Base-by-base conservation (phyloP, 2,797 vertebrate genomes). In the Sitta carolinensis region DNA sequence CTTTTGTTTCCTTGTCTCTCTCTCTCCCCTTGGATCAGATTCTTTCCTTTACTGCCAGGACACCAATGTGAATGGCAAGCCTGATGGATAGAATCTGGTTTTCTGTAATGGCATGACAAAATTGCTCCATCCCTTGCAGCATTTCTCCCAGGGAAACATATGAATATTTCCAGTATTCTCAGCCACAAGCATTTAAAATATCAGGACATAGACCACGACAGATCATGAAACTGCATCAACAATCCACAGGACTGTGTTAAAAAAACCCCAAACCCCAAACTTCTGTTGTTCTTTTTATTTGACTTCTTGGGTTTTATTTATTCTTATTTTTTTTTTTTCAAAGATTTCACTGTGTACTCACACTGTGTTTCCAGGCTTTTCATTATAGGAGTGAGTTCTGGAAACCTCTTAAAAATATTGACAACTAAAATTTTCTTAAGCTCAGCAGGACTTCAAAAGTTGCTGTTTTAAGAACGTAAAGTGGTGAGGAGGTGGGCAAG, bases 121-220 rank as follows among this genome's bases (percentile, higher is more conserved):
- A 38, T 29, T 62, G 30, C 43, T 34, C 26, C 26, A 74, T 62
- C n/a, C 12, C 84, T 72, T 76, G 48, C 74, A 73, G 67, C 17
- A 2, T 55, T 87, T 92, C 78, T 87, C 25, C n/a, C 66, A 57
- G 47, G 64, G 57, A 87, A 83, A 57, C 5, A 3, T 36, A 25
- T 30, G 64, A 19, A 19, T 77, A 75, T 69, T 96, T 91, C 78
- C 84, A 89, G 90, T 79, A 92, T 87, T 81, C 55, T 87, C 77
- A 93, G 43, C 86, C 66, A 4, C 80, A 89, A 79, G 9, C 63
- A 76, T 82, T 70, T 89, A 63, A 83, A 95, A 92, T 84, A 90
- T 68, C 45, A 69, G 40, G 42, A 89, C 1, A 1, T 51, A 91
- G 64, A 90, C 84, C 81, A 69, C 42, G 45, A 74, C 52, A 90